phyloP scores from a whole-genome alignment of 2,113 vertebrate species.

The Scomber colias region DNA sequence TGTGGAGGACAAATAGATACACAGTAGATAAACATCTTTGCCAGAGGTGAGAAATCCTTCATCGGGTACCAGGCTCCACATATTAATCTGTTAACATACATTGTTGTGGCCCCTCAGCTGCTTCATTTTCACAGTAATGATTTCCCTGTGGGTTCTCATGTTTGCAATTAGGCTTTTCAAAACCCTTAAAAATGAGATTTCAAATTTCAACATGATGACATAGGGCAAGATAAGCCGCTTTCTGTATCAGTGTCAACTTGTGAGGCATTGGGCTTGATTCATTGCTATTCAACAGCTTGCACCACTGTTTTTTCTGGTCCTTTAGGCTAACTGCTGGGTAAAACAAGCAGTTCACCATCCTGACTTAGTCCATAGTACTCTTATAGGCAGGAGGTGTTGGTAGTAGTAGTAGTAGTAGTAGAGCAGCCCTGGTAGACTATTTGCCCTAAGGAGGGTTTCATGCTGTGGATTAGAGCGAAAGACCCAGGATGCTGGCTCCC shows the following conservation, averaged over 20 bases:
- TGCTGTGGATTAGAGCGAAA: conserved; percentile 64
- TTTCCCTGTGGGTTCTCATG: conserved; percentile 21
- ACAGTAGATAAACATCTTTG: conserved; percentile 49
- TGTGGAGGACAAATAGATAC: conserved; percentile 46
- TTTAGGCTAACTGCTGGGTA: background rate
- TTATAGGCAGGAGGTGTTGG: conserved; percentile 20
- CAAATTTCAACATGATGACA: conserved; percentile 3
- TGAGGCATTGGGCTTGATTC: background rate
- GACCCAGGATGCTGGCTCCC: conserved; percentile 48
- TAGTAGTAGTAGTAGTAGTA: background rate
- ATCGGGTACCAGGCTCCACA: conserved; percentile 10
- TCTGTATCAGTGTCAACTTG: conserved; percentile 36
- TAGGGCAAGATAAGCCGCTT: conserved; percentile 5
- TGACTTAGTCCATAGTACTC: conserved; percentile 7
- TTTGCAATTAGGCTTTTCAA: conserved; percentile 51
- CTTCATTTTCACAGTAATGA: conserved; percentile 24
- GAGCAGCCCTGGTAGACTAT: conserved; percentile 43
- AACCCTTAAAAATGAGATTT: conserved; percentile 27
- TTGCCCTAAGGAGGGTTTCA: conserved; percentile 64
- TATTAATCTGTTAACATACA: conserved; percentile 55
- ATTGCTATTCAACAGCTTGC: conserved; percentile 1
- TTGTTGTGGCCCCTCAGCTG: conserved; percentile 29
- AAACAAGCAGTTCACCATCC: conserved; percentile 16
- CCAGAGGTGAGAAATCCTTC: conserved; percentile 51
- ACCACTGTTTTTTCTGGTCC: background rate